phyloP scores from a whole-genome alignment of 2,888 invertebrate genomes.

The Rapana venosa region DNA sequence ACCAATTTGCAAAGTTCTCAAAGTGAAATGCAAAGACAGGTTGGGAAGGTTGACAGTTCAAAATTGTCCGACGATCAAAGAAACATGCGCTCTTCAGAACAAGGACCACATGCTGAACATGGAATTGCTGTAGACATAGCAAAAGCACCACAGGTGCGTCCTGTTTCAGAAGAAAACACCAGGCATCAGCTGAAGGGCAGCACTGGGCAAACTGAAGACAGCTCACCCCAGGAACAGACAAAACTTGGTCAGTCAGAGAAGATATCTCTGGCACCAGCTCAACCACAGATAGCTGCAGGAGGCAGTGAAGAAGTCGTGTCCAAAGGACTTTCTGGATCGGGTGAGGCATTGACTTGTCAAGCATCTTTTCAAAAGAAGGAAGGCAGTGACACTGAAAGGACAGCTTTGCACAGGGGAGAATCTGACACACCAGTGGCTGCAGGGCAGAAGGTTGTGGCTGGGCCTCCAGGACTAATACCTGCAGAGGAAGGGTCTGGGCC shows the following conservation, averaged over 20 bases:
- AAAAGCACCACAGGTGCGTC: not conserved
- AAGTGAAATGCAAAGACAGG: not conserved
- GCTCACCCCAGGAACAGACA: not conserved
- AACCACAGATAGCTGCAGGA: not conserved
- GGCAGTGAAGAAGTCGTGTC: not conserved
- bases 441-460: not conserved
- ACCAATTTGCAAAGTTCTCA: not conserved
- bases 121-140: not conserved
- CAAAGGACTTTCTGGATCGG: not conserved
- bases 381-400: not conserved
- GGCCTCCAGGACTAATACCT: not conserved
- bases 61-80: not conserved
- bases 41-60: not conserved
- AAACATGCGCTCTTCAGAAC: not conserved
- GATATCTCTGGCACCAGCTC: not conserved
- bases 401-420: not conserved
- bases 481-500: not conserved
- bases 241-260: not conserved
- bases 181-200: not conserved
- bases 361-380: not conserved
- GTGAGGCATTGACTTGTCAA: not conserved
- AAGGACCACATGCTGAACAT: not conserved
- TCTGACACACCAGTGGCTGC: not conserved
- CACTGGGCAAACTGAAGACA: not conserved
- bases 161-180: not conserved